Conservation (phyloP, 2,888 invertebrate genomes). For the Elysia crispata region DNA sequence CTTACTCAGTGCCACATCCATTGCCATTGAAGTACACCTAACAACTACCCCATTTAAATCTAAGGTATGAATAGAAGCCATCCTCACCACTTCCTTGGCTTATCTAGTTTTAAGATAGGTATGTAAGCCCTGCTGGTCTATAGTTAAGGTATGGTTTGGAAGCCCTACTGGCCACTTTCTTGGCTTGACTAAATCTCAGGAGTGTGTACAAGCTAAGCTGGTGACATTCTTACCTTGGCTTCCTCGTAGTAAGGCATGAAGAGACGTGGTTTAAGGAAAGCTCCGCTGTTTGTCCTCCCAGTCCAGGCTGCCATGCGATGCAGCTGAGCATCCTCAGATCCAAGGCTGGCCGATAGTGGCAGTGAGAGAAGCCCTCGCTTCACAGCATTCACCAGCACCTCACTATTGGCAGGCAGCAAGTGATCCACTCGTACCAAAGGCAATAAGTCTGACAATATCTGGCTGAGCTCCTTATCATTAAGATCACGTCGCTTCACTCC, state of each 20-base stretch:
- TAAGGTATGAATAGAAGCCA: too few relatives aligned
- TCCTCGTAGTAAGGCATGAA: conserved; percentile 97
- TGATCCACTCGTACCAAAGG: conserved; percentile 93
- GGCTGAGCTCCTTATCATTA: conserved; percentile 90
- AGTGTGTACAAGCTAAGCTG: too few relatives aligned
- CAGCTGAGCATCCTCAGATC: conserved; percentile 81
- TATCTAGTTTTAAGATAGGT: too few relatives aligned
- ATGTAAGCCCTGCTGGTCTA: too few relatives aligned
- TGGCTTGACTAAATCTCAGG: too few relatives aligned
- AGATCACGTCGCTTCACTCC: conserved; percentile 88
- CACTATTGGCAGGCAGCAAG: conserved; percentile 87
- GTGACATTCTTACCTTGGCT: conserved; percentile 84
- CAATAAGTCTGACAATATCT: conserved; percentile 89
- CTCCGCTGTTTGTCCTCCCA: conserved; percentile 74
- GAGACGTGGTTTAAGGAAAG: conserved; percentile 87
- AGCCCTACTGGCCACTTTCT: too few relatives aligned
- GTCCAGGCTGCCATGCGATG: conserved; percentile 73
- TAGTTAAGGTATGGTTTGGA: too few relatives aligned
- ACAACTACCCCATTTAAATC: too few relatives aligned
- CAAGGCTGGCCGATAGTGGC: conserved; percentile 88
- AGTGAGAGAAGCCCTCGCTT: conserved; percentile 88
- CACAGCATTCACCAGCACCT: conserved; percentile 80
- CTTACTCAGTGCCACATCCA: too few relatives aligned
- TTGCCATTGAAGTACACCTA: too few relatives aligned
- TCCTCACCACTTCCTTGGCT: too few relatives aligned